These are phyloP conservation scores for Drosophila bocqueti DNA, from an alignment of 1,140 invertebrate species.

Conservation along the genomic window DNA sequence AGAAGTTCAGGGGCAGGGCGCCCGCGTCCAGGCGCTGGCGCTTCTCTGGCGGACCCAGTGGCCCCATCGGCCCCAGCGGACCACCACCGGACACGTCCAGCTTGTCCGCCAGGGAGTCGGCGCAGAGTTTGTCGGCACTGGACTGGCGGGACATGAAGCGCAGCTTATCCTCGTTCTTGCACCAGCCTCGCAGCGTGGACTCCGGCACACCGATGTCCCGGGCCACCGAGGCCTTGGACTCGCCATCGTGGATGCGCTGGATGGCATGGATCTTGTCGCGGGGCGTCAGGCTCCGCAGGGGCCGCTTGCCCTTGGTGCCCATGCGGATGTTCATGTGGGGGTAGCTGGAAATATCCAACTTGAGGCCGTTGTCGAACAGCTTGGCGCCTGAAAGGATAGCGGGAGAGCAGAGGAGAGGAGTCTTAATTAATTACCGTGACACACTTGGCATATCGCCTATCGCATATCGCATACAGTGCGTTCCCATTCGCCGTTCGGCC, in stretches of 20 bases:
- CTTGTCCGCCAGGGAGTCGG: conserved; percentile 73
- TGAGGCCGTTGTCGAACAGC: conserved; percentile 84
- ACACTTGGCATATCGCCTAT: conserved; percentile 36
- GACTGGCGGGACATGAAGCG: conserved; percentile 89
- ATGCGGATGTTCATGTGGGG: conserved; percentile 84
- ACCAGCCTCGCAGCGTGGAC: conserved; percentile 93
- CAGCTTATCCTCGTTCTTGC: conserved; percentile 92
- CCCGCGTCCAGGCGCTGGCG: conserved; percentile 84
- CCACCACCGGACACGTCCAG: conserved; percentile 83
- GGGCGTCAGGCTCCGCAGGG: conserved; percentile 89
- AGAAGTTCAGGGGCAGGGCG: conserved; percentile 83
- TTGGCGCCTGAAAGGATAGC: conserved; percentile 70
- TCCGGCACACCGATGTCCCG: conserved; percentile 93
- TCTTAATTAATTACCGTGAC: conserved; percentile 43
- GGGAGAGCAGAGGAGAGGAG: conserved; percentile 28
- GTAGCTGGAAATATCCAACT: conserved; percentile 85
- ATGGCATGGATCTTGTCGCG: conserved; percentile 92
- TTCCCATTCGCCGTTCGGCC: conserved; percentile 45
- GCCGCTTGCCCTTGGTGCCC: conserved; percentile 88
- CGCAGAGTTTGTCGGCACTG: conserved; percentile 86
- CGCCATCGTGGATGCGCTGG: conserved; percentile 91
- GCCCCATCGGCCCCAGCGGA: conserved; percentile 56
- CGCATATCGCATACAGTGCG: conserved; percentile 34
- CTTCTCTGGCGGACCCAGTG: conserved; percentile 86
- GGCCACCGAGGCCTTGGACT: conserved; percentile 93